Percentiles rank a stretch among this genome's conserved stretches.
Conservation (phyloP, 2,113 vertebrate genomes). For the Phocoena sinus region DNA sequence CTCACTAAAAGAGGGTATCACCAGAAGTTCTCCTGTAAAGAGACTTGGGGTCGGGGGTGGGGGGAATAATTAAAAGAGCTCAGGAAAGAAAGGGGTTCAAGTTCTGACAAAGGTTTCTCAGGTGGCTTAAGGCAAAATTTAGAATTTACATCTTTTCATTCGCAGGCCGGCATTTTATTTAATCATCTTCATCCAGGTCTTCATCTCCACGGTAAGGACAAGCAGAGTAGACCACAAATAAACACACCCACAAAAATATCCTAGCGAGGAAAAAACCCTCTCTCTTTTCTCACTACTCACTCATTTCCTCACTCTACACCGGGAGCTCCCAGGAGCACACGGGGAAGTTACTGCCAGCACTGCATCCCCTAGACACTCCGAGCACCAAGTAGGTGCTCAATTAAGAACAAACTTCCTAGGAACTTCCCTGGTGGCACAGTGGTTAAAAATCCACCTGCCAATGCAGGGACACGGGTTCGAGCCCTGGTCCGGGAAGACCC, state of each 20-base stretch:
- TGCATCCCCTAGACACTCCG: neutral
- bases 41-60: neutral
- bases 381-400: neutral
- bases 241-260: neutral
- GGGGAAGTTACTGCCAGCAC: accelerated
- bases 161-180: neutral
- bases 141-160: neutral
- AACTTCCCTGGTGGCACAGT: no score
- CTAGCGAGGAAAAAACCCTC: neutral
- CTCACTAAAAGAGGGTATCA: neutral
- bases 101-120: neutral
- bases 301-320: neutral
- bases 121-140: neutral
- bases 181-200: neutral
- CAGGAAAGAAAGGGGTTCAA: neutral
- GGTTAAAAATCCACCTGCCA: no score
- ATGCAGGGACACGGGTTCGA: no score
- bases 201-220: neutral
- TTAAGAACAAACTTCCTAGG: neutral
- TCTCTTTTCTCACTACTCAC: neutral
- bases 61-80: neutral
- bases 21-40: neutral
- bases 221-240: neutral
- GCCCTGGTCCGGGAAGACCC: no score
- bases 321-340: neutral